phyloP scores from a whole-genome alignment of 2,113 vertebrate genomes.

The Amazona guildingii region DNA sequence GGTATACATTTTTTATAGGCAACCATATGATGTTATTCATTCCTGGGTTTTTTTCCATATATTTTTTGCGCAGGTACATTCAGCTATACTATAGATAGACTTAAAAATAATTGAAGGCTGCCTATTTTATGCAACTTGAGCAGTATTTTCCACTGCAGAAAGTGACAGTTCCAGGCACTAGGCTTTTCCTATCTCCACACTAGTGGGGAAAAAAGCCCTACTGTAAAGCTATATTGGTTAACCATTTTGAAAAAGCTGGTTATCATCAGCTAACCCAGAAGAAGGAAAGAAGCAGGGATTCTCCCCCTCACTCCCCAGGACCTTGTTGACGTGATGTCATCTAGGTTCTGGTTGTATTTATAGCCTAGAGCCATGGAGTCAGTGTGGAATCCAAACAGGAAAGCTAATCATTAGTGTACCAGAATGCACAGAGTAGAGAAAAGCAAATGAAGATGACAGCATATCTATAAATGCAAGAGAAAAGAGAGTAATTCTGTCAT shows the following conservation, averaged over 20 bases:
- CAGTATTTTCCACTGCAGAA: not conserved
- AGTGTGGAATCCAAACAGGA: slow-evolving; percentile 77
- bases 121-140: not conserved
- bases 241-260: not conserved
- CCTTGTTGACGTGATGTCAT: slow-evolving; percentile 36
- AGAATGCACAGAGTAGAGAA: slow-evolving; percentile 69
- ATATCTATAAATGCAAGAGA: slow-evolving; percentile 71
- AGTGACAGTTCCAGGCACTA: not conserved
- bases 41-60: not conserved
- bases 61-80: not conserved
- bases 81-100: not conserved
- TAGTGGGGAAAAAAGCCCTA: not conserved
- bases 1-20: not conserved
- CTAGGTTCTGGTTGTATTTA: slow-evolving; percentile 55
- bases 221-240: not conserved
- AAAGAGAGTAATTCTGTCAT: slow-evolving; percentile 76
- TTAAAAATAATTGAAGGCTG: not conserved
- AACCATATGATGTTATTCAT: not conserved
- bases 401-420: slow-evolving; percentile 74
- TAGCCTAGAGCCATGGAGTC: slow-evolving; percentile 67
- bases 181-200: not conserved
- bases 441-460: slow-evolving; percentile 73
- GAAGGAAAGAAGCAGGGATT: not conserved
- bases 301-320: not conserved
- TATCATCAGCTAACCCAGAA: not conserved